Evolutionary conservation across 2,113 vertebrate genomes (phyloP).

Genomic region (Clinocottus analis): DNA sequence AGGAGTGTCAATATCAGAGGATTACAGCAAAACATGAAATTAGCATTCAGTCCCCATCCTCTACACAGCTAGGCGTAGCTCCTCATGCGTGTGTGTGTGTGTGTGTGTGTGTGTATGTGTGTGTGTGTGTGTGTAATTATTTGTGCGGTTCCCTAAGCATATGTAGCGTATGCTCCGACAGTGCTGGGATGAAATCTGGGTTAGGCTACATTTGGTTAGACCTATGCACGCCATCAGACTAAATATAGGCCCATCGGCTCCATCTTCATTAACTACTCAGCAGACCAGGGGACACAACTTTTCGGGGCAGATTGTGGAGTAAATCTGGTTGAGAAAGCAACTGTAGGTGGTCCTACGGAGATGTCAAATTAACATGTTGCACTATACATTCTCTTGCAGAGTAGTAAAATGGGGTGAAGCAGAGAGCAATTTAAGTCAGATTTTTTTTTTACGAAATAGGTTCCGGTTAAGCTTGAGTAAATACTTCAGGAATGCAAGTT

Average conservation of each 20-base stretch:
- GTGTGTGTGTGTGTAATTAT: slow-evolving; percentile 60
- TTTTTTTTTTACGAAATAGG: not conserved
- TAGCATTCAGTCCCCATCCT: slow-evolving; percentile 86
- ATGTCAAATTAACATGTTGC: slow-evolving; percentile 68
- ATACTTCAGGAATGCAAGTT: slow-evolving; percentile 39
- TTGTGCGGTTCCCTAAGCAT: slow-evolving; percentile 67
- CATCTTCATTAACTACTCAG: slow-evolving; percentile 32
- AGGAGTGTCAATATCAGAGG: slow-evolving; percentile 87
- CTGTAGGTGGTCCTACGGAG: slow-evolving; percentile 55
- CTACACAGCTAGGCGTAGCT: slow-evolving; percentile 74
- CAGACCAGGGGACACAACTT: slow-evolving; percentile 32
- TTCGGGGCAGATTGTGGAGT: slow-evolving; percentile 56
- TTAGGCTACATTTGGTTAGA: slow-evolving; percentile 68
- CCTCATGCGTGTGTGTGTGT: slow-evolving; percentile 50
- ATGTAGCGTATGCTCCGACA: slow-evolving; percentile 59
- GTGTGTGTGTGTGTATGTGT: slow-evolving; percentile 20
- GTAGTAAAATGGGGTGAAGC: slow-evolving; percentile 21
- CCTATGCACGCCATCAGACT: slow-evolving; percentile 47
- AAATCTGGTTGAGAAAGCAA: slow-evolving; percentile 36
- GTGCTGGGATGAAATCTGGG: slow-evolving; percentile 70
- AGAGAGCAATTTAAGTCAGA: slow-evolving; percentile 25
- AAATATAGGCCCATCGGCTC: slow-evolving; percentile 44
- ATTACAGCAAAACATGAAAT: slow-evolving; percentile 88
- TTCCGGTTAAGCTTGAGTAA: slow-evolving; percentile 29
- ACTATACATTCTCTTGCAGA: slow-evolving; percentile 37